These are phyloP conservation scores for Hyposoter didymator DNA, from an alignment of 2,888 invertebrate species.

Conservation along the genomic window DNA sequence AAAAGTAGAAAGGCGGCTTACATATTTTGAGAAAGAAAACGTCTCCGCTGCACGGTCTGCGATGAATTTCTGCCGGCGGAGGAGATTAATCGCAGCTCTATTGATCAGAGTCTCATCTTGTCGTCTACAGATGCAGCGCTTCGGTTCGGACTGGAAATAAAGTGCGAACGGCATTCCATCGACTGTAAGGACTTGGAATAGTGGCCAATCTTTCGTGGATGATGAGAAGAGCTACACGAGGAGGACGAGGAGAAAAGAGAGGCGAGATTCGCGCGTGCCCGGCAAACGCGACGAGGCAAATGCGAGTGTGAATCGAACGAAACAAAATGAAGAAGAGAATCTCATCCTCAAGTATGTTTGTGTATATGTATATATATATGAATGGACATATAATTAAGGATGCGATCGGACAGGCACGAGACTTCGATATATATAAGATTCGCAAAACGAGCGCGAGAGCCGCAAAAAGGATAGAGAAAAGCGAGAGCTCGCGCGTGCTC, in stretches of 20 bases:
- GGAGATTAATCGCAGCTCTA: constrained; percentile 47
- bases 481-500: constrained; percentile 38
- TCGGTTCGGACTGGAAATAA: constrained; percentile 44
- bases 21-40: constrained; percentile 21
- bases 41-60: background rate
- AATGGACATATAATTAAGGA: constrained; percentile 25
- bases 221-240: constrained; percentile 4
- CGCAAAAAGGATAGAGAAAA: constrained; percentile 23
- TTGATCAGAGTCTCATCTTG: constrained; percentile 51
- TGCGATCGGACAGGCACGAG: constrained; percentile 51
- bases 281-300: constrained; percentile 44
- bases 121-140: constrained; percentile 18
- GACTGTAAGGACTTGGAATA: constrained; percentile 46
- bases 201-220: constrained; percentile 26
- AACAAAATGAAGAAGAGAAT: constrained; percentile 38
- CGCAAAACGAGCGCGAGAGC: constrained; percentile 52
- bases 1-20: constrained; percentile 67
- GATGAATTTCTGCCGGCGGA: constrained; percentile 41
- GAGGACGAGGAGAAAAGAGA: constrained; percentile 1
- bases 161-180: constrained; percentile 64
- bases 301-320: constrained; percentile 37
- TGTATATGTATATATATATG: constrained; percentile 19
- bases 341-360: constrained; percentile 29
- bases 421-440: constrained; percentile 57
- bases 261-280: constrained; percentile 65